Evolutionary conservation across 2,888 invertebrate species (phyloP).

Genomic region (Aporophyla lueneburgensis): DNA sequence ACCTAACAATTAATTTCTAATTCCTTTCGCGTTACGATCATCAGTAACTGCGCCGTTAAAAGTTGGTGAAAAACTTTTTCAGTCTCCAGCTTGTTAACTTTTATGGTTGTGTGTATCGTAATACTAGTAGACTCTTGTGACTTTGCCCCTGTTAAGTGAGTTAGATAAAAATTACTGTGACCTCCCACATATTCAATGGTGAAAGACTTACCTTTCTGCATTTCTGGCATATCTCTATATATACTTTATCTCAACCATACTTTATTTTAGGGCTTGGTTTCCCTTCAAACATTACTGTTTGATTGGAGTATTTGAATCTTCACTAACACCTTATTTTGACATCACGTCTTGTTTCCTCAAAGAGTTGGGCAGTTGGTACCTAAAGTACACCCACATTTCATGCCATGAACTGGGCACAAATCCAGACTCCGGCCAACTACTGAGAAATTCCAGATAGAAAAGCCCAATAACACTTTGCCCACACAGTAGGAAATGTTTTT

Average conservation of each 20-base stretch:
- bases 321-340: neutral
- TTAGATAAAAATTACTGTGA: conserved; percentile 13
- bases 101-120: conserved; percentile 65
- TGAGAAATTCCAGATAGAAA: no score
- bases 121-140: conserved; percentile 54
- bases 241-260: neutral
- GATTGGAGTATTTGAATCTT: neutral
- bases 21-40: conserved; percentile 30
- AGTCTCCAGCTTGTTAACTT: conserved; percentile 49
- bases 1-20: conserved; percentile 36
- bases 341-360: no score
- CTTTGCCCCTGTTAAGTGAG: conserved; percentile 30
- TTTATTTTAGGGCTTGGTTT: neutral
- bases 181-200: conserved; percentile 6
- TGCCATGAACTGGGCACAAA: no score
- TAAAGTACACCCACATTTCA: no score
- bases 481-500: no score
- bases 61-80: conserved; percentile 24
- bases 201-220: neutral
- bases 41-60: conserved; percentile 15
- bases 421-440: no score
- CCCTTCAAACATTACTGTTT: neutral
- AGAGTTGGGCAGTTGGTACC: no score
- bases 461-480: no score
- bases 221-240: neutral